Base-by-base conservation (phyloP, 2,113 vertebrate species). In the Ceyx melanurus region DNA sequence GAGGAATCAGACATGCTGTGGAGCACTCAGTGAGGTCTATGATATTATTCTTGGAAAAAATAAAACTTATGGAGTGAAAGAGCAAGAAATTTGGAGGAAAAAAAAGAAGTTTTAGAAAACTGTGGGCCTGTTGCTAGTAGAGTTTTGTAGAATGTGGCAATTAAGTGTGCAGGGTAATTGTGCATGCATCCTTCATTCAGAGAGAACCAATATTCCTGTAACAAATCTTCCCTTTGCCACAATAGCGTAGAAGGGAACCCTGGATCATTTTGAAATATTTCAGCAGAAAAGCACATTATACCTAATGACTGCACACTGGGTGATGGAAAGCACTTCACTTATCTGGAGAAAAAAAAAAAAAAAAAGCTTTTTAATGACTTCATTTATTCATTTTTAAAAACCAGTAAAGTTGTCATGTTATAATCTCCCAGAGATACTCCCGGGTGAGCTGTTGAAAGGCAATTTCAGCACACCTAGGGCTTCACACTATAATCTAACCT, bases 361-460 rank as follows among this genome's bases (percentile, higher is more conserved):
- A 97, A 96, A 94, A 88, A 53, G 78, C 71, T 96, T 89, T 94
- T 94, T 96, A 97, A 97, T 97, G 94, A 94, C 76, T 97, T 97
- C 85, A 93, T 95, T 97, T 97, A 91, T 95, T 96, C 88, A 93
- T 83, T 97, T 91, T 83, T 70, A 90, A 76, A 96, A 93, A 95
- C 64, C 64, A 51, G 58, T 96, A 61, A 97, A 96, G 92, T 92
- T 95, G 80, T 92, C 89, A 95, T 91, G 91, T 90, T 96, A 90
- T 96, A 96, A 91, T 95, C 93, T 97, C 82, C 65, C 31, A 82
- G 84, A 96, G 87, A 89, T 82, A 74, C 53, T 97, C 97, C 95
- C 5, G 1, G 70, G 92, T 94, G 57, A 95, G 96, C 90, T 90
- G 67, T 54, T 92, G 82, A 96, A 73, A 96, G 77, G 85, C 93